A percentile compares a stretch with the other conserved stretches of the same genome.
These are phyloP conservation scores for Leptobrachium ailaonicum DNA, from an alignment of 2,113 vertebrate species.

Conservation along the genomic window DNA sequence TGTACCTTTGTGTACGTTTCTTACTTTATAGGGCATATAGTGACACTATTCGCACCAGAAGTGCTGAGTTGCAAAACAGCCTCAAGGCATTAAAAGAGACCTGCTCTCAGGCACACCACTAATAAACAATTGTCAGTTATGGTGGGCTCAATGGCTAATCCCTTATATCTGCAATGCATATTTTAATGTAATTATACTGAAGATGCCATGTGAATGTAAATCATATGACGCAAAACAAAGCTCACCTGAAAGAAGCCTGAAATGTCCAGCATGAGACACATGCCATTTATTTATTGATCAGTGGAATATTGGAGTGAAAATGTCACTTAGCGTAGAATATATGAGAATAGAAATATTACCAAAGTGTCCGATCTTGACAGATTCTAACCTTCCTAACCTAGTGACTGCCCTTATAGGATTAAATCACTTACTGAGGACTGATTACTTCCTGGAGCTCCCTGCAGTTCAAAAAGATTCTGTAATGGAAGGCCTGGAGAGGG, in stretches of 20 bases:
- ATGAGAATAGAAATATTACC: slow-evolving; percentile 1
- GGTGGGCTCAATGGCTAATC: too few species aligned
- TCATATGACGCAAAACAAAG: slow-evolving; percentile 21
- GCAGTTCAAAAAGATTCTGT: too few species aligned
- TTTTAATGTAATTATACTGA: too few species aligned
- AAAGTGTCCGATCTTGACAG: too few species aligned
- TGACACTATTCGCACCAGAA: neutral
- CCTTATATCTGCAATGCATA: too few species aligned
- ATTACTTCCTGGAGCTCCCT: too few species aligned
- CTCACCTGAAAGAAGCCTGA: slow-evolving; percentile 24
- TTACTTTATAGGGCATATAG: neutral
- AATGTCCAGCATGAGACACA: slow-evolving; percentile 11
- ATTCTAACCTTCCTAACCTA: too few species aligned
- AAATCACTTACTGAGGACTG: too few species aligned
- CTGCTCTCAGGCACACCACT: neutral
- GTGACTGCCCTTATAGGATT: too few species aligned
- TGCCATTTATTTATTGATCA: slow-evolving; percentile 37
- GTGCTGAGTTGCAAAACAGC: slow-evolving; percentile 5
- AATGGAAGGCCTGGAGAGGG: too few species aligned
- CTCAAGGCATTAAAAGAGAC: neutral
- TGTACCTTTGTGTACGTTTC: neutral
- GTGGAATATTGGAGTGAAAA: slow-evolving; percentile 16
- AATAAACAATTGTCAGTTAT: neutral
- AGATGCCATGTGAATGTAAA: too few species aligned
- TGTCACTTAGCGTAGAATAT: slow-evolving; percentile 23